Conservation (phyloP, 2,113 vertebrate species). For the Sisor rabdophorus region DNA sequence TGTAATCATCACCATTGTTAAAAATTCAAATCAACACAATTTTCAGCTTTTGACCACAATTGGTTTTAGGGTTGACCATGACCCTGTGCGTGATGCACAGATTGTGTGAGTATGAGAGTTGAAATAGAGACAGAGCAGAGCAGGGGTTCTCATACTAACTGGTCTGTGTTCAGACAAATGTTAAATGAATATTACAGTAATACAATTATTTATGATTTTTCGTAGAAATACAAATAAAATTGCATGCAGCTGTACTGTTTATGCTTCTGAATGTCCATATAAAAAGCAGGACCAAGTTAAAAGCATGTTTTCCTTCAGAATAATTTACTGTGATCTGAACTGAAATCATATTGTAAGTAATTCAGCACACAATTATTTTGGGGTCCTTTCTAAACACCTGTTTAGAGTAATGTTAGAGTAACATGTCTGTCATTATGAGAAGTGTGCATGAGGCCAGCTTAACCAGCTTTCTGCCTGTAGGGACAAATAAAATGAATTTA, state of each 20-base stretch:
- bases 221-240: not conserved
- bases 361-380: not conserved
- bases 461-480: conserved; percentile 8
- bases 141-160: not conserved
- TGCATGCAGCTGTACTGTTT: not conserved
- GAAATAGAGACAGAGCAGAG: not conserved
- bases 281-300: not conserved
- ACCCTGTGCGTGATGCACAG: not conserved
- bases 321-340: not conserved
- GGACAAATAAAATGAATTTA: not conserved
- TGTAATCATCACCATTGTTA: conserved; percentile 16
- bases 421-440: not conserved
- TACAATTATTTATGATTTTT: not conserved
- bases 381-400: not conserved
- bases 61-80: not conserved
- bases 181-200: no score
- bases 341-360: not conserved
- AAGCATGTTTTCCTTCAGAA: not conserved
- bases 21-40: not conserved
- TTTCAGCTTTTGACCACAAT: conserved; percentile 15
- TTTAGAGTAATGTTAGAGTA: not conserved
- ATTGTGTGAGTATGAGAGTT: not conserved
- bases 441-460: conserved; percentile 16
- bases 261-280: not conserved
- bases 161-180: not conserved